These are phyloP conservation scores for Bedellia somnulentella DNA, from an alignment of 2,888 invertebrate genomes.

Conservation along the genomic window DNA sequence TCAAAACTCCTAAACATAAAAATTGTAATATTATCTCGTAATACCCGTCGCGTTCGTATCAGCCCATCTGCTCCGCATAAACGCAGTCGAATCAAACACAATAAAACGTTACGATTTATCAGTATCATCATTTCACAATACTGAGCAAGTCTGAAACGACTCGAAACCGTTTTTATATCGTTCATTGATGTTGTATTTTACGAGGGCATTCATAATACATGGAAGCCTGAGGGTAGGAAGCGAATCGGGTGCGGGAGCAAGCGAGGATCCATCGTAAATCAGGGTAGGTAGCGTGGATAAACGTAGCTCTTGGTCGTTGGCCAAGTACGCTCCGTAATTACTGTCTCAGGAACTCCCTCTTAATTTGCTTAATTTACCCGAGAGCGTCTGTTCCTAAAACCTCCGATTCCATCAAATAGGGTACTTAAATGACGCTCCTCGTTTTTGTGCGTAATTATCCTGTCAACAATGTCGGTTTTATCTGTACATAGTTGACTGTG, in stretches of 20 bases:
- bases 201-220: slow-evolving; percentile 37
- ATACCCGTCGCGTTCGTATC: too few species aligned
- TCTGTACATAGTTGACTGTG: too few species aligned
- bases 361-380: slow-evolving; percentile 56
- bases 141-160: background rate
- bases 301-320: slow-evolving; percentile 30
- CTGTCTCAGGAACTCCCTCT: slow-evolving; percentile 46
- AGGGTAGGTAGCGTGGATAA: slow-evolving; percentile 9
- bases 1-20: too few species aligned
- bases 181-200: slow-evolving; percentile 18
- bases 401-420: slow-evolving; percentile 48
- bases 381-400: slow-evolving; percentile 37
- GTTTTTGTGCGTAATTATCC: slow-evolving; percentile 33
- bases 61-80: background rate
- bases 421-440: slow-evolving; percentile 50
- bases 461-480: too few species aligned
- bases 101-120: slow-evolving; percentile 5
- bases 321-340: slow-evolving; percentile 51
- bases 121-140: slow-evolving; percentile 5
- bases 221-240: slow-evolving; percentile 4
- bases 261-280: slow-evolving; percentile 8
- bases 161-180: slow-evolving; percentile 3
- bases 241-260: background rate
- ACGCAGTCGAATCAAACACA: slow-evolving; percentile 3
- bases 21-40: too few species aligned